Evolutionary conservation across 35 echinoderm and acorn worm genomes (phyloP).

Genomic region (Ophioderma brevispina): DNA sequence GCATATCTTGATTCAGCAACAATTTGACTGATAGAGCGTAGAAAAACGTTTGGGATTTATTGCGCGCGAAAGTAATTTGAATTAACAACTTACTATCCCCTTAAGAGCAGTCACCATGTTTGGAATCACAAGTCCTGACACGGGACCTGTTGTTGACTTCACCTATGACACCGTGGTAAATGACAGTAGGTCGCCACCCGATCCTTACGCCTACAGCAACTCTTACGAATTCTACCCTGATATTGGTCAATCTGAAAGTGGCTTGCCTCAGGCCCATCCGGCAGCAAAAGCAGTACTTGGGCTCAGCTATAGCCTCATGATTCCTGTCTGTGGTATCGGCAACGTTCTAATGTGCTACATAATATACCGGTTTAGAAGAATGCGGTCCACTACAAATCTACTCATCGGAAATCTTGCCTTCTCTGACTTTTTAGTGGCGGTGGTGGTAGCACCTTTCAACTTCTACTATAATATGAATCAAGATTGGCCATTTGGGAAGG

Average conservation of each 20-base stretch:
- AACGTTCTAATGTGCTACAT: conserved; percentile 91
- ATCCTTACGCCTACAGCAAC: conserved; percentile 29
- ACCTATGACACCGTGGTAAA: not conserved
- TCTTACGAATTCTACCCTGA: not conserved
- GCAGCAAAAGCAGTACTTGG: conserved; percentile 63
- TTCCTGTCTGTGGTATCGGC: conserved; percentile 80
- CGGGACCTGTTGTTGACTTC: not conserved
- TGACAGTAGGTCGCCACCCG: not conserved
- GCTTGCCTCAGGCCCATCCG: conserved; percentile 29
- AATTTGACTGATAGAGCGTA: no score
- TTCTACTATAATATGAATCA: conserved; percentile 84
- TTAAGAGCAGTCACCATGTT: no score
- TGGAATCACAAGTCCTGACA: no score
- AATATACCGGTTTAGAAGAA: conserved; percentile 81
- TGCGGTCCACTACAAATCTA: conserved; percentile 93
- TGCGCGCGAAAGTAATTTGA: no score
- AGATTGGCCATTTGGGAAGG: conserved; percentile 89
- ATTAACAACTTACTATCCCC: no score
- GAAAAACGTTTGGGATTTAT: no score
- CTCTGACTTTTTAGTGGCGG: conserved; percentile 91
- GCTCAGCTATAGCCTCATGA: conserved; percentile 81
- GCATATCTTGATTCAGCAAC: no score
- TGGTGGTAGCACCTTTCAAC: conserved; percentile 82
- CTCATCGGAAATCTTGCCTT: conserved; percentile 94
- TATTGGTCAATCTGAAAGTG: not conserved